phyloP scores from a whole-genome alignment of 2,113 vertebrate species.

The Etheostoma spectabile region DNA sequence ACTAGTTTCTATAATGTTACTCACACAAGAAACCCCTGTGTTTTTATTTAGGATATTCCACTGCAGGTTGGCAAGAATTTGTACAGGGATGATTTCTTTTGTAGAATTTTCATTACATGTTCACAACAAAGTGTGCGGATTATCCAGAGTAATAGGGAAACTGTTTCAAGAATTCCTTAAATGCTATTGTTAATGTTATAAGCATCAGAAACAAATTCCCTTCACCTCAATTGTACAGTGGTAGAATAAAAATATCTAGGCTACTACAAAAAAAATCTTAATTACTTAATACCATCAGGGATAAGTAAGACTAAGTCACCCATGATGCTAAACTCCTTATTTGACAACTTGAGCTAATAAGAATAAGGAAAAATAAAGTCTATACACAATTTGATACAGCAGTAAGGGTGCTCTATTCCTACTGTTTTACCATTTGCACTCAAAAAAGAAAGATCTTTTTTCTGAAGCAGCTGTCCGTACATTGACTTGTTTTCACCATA shows the following conservation, averaged over 20 bases:
- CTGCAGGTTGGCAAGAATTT: neutral
- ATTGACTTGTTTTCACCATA: too few relatives aligned
- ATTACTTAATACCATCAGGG: neutral
- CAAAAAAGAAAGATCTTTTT: too few relatives aligned
- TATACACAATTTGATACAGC: too few relatives aligned
- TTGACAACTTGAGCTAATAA: too few relatives aligned
- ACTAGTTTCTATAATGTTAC: neutral
- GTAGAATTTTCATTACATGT: neutral
- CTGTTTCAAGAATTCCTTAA: neutral
- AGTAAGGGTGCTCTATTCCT: too few relatives aligned
- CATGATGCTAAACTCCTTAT: too few relatives aligned
- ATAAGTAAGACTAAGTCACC: neutral
- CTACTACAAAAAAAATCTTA: neutral
- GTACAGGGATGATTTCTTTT: neutral
- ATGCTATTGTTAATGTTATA: neutral
- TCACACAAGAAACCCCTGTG: neutral
- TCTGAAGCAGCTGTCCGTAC: too few relatives aligned
- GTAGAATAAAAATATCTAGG: neutral
- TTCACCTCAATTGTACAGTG: neutral
- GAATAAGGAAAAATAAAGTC: too few relatives aligned
- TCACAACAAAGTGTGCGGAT: neutral
- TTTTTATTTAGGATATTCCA: neutral
- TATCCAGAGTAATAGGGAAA: neutral
- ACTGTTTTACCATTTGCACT: too few relatives aligned
- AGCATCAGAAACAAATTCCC: neutral